Evolutionary conservation across 1,140 invertebrate genomes (phyloP).

Genomic region (Pomacea maculata): DNA sequence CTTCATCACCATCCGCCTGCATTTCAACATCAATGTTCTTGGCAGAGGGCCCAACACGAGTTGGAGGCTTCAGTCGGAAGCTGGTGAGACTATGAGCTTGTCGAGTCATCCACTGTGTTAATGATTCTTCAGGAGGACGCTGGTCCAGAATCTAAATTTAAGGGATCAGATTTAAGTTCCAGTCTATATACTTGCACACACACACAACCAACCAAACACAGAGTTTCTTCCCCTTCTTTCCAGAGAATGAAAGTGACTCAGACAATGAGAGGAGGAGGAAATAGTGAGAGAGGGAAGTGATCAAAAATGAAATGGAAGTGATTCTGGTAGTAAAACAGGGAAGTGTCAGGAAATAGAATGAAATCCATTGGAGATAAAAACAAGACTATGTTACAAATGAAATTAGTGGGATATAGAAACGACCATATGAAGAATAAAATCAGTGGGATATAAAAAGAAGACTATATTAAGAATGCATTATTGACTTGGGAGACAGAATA

Average conservation of each 20-base stretch:
- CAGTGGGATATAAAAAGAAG: too few relatives aligned
- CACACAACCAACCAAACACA: not conserved
- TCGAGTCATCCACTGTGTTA: constrained; percentile 49
- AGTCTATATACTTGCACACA: not conserved
- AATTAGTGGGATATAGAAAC: too few relatives aligned
- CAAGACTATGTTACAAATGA: too few relatives aligned
- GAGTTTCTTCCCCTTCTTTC: not conserved
- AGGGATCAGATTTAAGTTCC: not conserved
- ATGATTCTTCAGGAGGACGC: constrained; percentile 47
- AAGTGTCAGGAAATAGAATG: too few relatives aligned
- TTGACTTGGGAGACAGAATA: too few relatives aligned
- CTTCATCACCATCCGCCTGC: constrained; percentile 1
- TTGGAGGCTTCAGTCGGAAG: constrained; percentile 35
- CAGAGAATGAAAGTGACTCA: too few relatives aligned
- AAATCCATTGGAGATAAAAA: too few relatives aligned
- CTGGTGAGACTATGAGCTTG: constrained; percentile 47
- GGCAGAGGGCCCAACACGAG: constrained; percentile 28
- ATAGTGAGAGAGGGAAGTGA: not conserved
- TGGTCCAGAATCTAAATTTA: constrained; percentile 38
- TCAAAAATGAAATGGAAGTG: not conserved
- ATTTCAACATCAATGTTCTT: constrained; percentile 28
- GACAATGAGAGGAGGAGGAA: not conserved
- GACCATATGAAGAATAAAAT: too few relatives aligned
- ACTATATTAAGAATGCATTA: too few relatives aligned
- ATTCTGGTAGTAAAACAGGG: too few relatives aligned